Percentiles rank a stretch among this genome's conserved stretches.
These are phyloP conservation scores for Prenolepis imparis DNA, from an alignment of 2,888 invertebrate genomes.

Conservation along the genomic window DNA sequence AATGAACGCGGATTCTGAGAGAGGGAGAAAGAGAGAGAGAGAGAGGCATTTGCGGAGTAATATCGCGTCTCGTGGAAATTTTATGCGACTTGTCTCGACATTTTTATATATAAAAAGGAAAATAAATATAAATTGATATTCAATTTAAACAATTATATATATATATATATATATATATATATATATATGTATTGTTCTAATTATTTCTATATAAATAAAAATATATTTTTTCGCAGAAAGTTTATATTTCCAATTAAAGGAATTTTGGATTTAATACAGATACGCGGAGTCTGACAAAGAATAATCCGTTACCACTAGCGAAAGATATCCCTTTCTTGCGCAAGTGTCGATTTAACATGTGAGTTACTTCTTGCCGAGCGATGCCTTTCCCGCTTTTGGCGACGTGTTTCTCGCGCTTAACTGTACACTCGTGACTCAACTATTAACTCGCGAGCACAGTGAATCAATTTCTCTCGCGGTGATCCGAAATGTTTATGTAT, in stretches of 20 bases:
- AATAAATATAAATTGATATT: not conserved
- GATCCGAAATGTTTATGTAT: constrained; percentile 61
- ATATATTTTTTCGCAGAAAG: too few relatives aligned
- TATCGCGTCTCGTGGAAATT: not conserved
- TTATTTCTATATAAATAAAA: not conserved
- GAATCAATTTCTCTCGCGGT: constrained; percentile 54
- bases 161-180: too few relatives aligned
- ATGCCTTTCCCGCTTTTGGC: constrained; percentile 57
- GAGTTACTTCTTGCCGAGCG: constrained; percentile 48
- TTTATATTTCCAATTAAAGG: too few relatives aligned
- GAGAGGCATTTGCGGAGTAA: not conserved
- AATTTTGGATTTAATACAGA: not conserved
- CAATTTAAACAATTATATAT: not conserved
- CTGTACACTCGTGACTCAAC: constrained; percentile 62
- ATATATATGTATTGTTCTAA: too few relatives aligned
- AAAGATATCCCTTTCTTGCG: not conserved
- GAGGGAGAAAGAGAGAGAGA: not conserved
- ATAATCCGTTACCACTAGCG: not conserved
- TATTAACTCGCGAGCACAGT: constrained; percentile 57
- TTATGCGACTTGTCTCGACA: not conserved
- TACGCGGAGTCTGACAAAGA: not conserved
- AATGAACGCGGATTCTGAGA: constrained; percentile 60
- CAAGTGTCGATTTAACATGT: constrained; percentile 51
- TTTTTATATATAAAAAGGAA: not conserved
- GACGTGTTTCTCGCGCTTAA: constrained; percentile 46